Percentiles rank a stretch among this genome's conserved stretches.
These are phyloP conservation scores for Ptychadena robeensis DNA, from an alignment of 2,797 vertebrate genomes.

Conservation along the genomic window DNA sequence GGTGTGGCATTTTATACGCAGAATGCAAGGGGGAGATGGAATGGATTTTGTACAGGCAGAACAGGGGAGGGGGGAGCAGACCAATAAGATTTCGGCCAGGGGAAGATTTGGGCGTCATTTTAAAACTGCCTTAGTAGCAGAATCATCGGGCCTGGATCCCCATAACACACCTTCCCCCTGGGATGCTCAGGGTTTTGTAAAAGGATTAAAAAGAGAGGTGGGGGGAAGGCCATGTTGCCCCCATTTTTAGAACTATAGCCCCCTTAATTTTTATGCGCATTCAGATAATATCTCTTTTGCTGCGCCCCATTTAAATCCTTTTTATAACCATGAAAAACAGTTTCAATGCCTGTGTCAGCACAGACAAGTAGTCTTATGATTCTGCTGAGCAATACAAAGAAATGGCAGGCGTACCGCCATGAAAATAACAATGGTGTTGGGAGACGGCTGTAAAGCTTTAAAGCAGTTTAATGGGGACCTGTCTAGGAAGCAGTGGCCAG, in stretches of 20 bases:
- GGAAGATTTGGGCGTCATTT: conserved; percentile 36
- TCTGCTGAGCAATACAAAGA: background rate
- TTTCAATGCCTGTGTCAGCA: background rate
- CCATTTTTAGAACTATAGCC: background rate
- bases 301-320: background rate
- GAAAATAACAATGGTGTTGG: background rate
- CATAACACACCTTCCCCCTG: background rate
- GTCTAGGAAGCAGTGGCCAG: no score
- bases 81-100: conserved; percentile 44
- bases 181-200: background rate
- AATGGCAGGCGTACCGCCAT: background rate
- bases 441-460: background rate
- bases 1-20: conserved; percentile 62
- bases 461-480: background rate
- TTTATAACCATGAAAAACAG: background rate
- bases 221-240: background rate
- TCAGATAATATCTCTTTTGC: background rate
- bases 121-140: conserved; percentile 18
- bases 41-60: conserved; percentile 48
- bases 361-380: background rate
- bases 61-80: conserved; percentile 17
- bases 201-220: background rate
- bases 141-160: conserved; percentile 14
- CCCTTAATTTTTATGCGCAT: background rate
- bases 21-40: conserved; percentile 48